Percentiles rank a stretch among this genome's conserved stretches.
phyloP scores from a whole-genome alignment of 1,140 invertebrate species.

The Neuroterus valhalla region DNA sequence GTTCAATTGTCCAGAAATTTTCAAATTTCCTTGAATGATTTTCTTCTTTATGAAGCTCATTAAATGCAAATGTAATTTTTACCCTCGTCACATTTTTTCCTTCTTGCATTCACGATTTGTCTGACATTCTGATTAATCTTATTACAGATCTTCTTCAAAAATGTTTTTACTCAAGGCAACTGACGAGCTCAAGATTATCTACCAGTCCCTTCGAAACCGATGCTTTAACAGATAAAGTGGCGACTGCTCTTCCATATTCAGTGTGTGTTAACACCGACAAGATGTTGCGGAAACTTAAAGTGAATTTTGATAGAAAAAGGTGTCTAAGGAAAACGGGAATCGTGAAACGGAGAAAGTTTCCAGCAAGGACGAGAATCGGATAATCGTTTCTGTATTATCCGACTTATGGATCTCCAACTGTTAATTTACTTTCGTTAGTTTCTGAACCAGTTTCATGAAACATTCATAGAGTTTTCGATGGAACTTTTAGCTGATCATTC shows the following conservation, averaged over 20 bases:
- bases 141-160: constrained; percentile 4
- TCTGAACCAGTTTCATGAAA: background rate
- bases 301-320: background rate
- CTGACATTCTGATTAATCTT: constrained; percentile 10
- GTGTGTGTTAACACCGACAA: background rate
- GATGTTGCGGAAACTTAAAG: constrained; percentile 3
- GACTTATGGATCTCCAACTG: background rate
- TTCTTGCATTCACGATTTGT: background rate
- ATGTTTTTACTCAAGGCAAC: constrained; percentile 8
- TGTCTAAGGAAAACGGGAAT: no score
- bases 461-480: no score
- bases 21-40: background rate
- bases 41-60: background rate
- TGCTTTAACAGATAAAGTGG: constrained; percentile 16
- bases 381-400: background rate
- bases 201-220: constrained; percentile 3
- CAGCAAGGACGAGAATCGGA: background rate
- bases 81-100: background rate
- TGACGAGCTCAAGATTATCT: constrained; percentile 17
- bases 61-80: background rate
- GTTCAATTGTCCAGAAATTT: no score
- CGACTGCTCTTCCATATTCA: constrained; percentile 6
- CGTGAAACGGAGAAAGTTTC: background rate
- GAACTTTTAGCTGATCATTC: no score
- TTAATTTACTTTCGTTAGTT: background rate